phyloP scores from a whole-genome alignment of 2,113 vertebrate genomes.

The Toxotes jaculatrix region DNA sequence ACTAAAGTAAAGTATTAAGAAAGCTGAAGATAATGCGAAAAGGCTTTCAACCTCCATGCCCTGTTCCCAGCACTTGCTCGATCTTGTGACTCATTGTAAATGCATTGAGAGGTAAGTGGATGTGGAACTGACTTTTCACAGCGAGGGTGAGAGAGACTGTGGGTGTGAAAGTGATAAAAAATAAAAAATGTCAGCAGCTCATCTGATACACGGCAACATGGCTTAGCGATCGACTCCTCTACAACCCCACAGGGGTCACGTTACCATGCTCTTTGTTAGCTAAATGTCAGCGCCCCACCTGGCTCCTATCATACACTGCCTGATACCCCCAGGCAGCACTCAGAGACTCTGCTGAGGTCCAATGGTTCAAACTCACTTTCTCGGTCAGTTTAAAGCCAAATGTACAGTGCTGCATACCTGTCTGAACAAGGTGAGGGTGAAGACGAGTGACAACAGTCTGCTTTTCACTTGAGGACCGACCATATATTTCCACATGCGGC shows the following conservation, averaged over 20 bases:
- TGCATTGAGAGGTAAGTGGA: conserved; percentile 56
- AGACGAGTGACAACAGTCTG: background rate
- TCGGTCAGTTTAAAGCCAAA: conserved; percentile 43
- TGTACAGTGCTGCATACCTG: conserved; percentile 20
- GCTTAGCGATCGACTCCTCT: conserved; percentile 59
- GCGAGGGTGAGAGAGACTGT: conserved; percentile 19
- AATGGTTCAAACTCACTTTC: conserved; percentile 36
- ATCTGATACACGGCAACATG: conserved; percentile 71
- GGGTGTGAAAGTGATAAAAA: conserved; percentile 56
- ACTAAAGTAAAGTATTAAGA: conserved; percentile 19
- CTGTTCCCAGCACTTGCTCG: conserved; percentile 10
- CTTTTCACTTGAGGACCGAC: background rate
- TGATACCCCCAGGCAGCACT: conserved; percentile 62
- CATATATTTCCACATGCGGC: background rate
- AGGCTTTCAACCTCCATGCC: conserved; percentile 23
- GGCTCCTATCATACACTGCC: conserved; percentile 59
- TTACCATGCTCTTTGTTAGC: conserved; percentile 69
- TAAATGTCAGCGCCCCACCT: conserved; percentile 75
- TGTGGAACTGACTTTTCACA: conserved; percentile 59
- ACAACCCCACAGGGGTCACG: conserved; percentile 59
- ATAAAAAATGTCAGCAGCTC: conserved; percentile 71
- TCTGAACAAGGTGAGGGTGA: conserved; percentile 10
- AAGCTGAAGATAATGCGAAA: conserved; percentile 34
- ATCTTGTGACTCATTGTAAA: conserved; percentile 58
- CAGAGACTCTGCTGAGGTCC: conserved; percentile 42